These are phyloP conservation scores for Dorcus hopei DNA, from an alignment of 2,888 invertebrate species.

Conservation along the genomic window DNA sequence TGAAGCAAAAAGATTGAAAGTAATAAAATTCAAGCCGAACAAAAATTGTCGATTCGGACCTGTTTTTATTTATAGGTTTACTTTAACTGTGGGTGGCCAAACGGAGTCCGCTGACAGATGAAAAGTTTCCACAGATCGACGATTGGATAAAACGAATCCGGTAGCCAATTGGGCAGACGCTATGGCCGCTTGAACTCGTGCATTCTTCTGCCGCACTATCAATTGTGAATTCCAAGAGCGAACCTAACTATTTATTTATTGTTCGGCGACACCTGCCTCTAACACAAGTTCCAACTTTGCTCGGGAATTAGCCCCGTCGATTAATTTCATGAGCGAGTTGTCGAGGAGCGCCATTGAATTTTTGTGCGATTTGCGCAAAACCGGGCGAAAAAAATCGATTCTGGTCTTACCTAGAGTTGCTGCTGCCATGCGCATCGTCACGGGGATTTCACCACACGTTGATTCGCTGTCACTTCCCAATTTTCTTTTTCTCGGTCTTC, in stretches of 20 bases:
- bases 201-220: constrained; percentile 19
- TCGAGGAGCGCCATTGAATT: background rate
- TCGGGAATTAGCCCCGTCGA: constrained; percentile 9
- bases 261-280: constrained; percentile 29
- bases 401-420: constrained; percentile 62
- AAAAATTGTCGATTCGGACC: constrained; percentile 12
- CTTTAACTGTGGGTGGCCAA: constrained; percentile 49
- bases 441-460: constrained; percentile 61
- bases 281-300: constrained; percentile 16
- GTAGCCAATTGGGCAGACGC: constrained; percentile 50
- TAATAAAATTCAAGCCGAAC: too few species aligned
- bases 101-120: constrained; percentile 48
- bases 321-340: background rate
- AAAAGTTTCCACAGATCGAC: constrained; percentile 51
- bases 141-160: constrained; percentile 51
- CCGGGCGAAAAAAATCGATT: constrained; percentile 9
- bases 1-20: too few species aligned
- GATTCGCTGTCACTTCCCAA: constrained; percentile 53
- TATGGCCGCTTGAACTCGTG: constrained; percentile 32
- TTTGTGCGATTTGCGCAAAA: background rate
- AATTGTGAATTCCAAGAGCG: constrained; percentile 28
- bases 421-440: constrained; percentile 68
- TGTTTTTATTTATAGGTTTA: constrained; percentile 45
- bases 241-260: constrained; percentile 25
- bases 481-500: constrained; percentile 77